Evolutionary conservation across 1,140 invertebrate species (phyloP), one percentile per base, ranked within the genome.

Genomic region (Magallana gigas): DNA sequence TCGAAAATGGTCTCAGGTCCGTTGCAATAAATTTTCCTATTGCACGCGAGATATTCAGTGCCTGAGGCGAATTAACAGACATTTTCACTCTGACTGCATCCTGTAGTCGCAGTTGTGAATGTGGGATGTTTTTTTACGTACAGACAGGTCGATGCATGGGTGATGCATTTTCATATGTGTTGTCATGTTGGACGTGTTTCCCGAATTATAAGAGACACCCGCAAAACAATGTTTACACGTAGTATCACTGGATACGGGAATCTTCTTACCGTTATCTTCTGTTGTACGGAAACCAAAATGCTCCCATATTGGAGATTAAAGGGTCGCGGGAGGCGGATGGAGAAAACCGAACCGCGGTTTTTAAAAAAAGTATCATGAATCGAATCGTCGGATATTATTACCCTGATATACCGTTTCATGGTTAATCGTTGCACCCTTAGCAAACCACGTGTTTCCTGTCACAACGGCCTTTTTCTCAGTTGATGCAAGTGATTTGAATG

Each of bases 81-180:
- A 23, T 11, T 6, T 80, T 80, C 16, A 80, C 18, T 23, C 29
- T 80, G 18, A 48, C 5, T 23, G 36, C 11, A 29, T 80, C 36
- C 29, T 23, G 36, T 5, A 29, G 18, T 11, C 36, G 71, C 36
- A 29, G 16, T 18, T 80, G 71, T 1, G 8, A 80, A 80, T 29
- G 18, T 14, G 71, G 36, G 9, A 48, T 4, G 16, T 14, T 11
- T 48, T 23, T 11, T 80, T 80, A 56, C 36, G 5, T 56, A 48
- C 14, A 8, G 12, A 14, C 36, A 80, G 11, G 23, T 56, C 16
- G 12, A 83, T 18, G n/a, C 12, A 9, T 48, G 81, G 57, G 36
- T 83, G 81, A 18, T 83, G 81, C n/a, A 29, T 3, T 57, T 83
- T 83, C 81, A 83, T 83, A 56, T 83, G 56, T 23, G 36, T 56